Base-by-base conservation (phyloP, 37 sponge, comb jelly and placozoan species). In the Chondrosia reniformis region DNA sequence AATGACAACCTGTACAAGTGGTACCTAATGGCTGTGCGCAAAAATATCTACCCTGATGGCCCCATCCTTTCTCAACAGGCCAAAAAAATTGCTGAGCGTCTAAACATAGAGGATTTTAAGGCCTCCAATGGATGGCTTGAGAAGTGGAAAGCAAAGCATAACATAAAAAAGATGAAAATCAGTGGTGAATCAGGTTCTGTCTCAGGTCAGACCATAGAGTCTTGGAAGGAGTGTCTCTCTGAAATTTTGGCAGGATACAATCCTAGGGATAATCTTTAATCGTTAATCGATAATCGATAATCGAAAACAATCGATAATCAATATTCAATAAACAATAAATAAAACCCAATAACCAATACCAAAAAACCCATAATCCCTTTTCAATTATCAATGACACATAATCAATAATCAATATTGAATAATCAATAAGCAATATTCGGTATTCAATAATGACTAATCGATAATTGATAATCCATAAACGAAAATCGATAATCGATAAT, bases 111-210 rank as follows among this genome's bases (percentile, higher is more conserved):
- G 25, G 75, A 80, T 36, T 85, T 85, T 80, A 80, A 65, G 41
- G 86, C 43, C n/a, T 78, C 79, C 5, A 77, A 72, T 84, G 85
- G 85, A 19, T 84, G 87, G 82, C 10, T 87, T 22, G 79, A 77
- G 34, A 81, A 76, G 28, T 84, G 92, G 92, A 87, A 87, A 67
- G 55, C 30, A 55, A 57, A 75, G 36, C 63, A 79, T 41, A 84
- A 91, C 76, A 27, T 87, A 9, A 86, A n/a, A 56, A 46, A 84
- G 71, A 19, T 87, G 30, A 82, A 28, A 31, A 85, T 88, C 32
- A 59, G 89, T 85, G 87, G 87, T 12, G 87, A 87, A 64, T 81
- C 87, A 71, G 87, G 78, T 33, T 76, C 74, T 74, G 81, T 85
- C 15, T 38, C 72, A 9, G 81, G 81, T 38, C 63, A 74, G 45